A percentile compares a stretch with the other conserved stretches of the same genome.
phyloP scores from a whole-genome alignment of 2,113 vertebrate genomes.

The Nestor notabilis region DNA sequence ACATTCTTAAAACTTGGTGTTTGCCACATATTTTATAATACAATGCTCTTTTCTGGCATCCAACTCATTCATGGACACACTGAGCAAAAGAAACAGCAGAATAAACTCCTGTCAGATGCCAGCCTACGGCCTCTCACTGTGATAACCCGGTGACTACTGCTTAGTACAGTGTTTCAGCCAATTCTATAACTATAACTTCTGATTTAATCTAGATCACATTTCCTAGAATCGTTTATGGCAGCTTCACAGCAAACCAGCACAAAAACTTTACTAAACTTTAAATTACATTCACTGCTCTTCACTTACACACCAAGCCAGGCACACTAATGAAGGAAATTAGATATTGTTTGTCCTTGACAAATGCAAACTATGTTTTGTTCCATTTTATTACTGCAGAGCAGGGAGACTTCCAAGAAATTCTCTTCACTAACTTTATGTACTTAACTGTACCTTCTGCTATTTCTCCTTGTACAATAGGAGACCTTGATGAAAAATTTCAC shows the following conservation, averaged over 20 bases:
- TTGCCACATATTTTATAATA: not conserved
- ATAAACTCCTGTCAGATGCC: not conserved
- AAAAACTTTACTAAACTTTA: not conserved
- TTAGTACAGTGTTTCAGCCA: not conserved
- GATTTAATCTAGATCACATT: not conserved
- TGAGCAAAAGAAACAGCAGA: not conserved
- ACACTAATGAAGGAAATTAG: not conserved
- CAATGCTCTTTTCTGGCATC: not conserved
- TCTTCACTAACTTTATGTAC: not conserved
- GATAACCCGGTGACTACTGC: not conserved
- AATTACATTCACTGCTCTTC: not conserved
- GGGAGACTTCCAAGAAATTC: not conserved
- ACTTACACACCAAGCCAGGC: not conserved
- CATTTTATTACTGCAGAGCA: not conserved
- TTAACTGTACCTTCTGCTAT: not conserved
- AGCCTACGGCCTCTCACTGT: not conserved
- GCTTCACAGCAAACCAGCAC: not conserved
- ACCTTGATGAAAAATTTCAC: not conserved
- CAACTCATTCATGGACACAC: not conserved
- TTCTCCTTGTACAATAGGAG: not conserved
- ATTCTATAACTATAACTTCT: not conserved
- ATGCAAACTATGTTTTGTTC: not conserved
- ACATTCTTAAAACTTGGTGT: not conserved
- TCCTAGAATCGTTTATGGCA: not conserved
- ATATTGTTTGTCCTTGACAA: not conserved